These are phyloP conservation scores for Cariama cristata DNA, from an alignment of 2,113 vertebrate species.

Conservation along the genomic window DNA sequence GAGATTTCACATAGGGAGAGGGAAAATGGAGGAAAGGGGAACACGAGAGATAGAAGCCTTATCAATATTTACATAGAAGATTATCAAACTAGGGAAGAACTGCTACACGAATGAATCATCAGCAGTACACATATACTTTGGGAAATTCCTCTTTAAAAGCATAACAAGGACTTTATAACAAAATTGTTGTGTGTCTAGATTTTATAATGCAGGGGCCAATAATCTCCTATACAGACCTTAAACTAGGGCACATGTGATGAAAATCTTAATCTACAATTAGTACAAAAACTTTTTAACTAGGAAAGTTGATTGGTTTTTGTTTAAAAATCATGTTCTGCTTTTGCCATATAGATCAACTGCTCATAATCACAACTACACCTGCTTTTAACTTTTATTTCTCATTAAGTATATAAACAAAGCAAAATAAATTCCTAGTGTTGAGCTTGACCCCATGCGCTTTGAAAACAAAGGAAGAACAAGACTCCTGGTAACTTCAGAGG, in stretches of 20 bases:
- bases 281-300: not conserved
- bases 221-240: not conserved
- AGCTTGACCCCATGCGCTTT: conserved; percentile 9
- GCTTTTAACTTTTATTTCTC: conserved; percentile 30
- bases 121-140: not conserved
- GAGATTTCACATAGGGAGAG: not conserved
- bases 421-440: not conserved
- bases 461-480: conserved; percentile 54
- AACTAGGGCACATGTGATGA: not conserved
- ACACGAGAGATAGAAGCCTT: not conserved
- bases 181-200: not conserved
- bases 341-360: not conserved
- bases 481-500: conserved; percentile 55
- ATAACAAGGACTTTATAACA: not conserved
- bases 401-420: conserved; percentile 12
- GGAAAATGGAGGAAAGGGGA: not conserved
- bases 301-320: not conserved
- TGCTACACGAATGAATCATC: not conserved
- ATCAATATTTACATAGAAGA: not conserved
- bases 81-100: not conserved
- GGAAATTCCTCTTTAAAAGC: not conserved
- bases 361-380: conserved; percentile 15
- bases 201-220: not conserved
- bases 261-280: not conserved
- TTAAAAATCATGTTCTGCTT: not conserved